Evolutionary conservation across 2,888 invertebrate genomes (phyloP).

Genomic region (Rhopalosiphum nymphaeae): DNA sequence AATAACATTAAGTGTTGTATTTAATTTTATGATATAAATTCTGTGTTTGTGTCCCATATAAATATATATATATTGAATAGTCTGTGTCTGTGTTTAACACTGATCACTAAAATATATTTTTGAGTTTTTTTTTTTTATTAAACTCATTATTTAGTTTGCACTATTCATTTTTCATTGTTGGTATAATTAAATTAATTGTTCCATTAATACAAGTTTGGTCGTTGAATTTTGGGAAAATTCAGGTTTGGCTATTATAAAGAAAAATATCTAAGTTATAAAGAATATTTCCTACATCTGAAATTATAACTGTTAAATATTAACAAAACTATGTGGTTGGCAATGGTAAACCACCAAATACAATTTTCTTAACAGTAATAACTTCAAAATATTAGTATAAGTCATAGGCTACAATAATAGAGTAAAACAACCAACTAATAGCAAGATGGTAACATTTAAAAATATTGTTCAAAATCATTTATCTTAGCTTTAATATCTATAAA

Average conservation of each 20-base stretch:
- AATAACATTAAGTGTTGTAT: slow-evolving; percentile 3
- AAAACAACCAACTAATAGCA: background rate
- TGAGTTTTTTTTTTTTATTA: slow-evolving; percentile 22
- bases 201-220: background rate
- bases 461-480: background rate
- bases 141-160: background rate
- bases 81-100: slow-evolving; percentile 53
- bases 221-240: background rate
- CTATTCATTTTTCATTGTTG: background rate
- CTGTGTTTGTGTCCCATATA: slow-evolving; percentile 38
- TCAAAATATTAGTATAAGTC: background rate
- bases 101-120: slow-evolving; percentile 22
- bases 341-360: background rate
- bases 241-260: background rate
- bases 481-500: background rate
- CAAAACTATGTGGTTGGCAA: background rate
- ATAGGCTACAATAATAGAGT: background rate
- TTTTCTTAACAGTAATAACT: background rate
- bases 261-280: background rate
- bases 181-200: background rate
- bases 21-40: background rate
- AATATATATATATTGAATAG: slow-evolving; percentile 14
- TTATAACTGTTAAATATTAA: background rate
- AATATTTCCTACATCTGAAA: background rate
- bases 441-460: background rate